phyloP scores from a whole-genome alignment of 2,113 vertebrate species.

The Dicrurus megarhynchus region DNA sequence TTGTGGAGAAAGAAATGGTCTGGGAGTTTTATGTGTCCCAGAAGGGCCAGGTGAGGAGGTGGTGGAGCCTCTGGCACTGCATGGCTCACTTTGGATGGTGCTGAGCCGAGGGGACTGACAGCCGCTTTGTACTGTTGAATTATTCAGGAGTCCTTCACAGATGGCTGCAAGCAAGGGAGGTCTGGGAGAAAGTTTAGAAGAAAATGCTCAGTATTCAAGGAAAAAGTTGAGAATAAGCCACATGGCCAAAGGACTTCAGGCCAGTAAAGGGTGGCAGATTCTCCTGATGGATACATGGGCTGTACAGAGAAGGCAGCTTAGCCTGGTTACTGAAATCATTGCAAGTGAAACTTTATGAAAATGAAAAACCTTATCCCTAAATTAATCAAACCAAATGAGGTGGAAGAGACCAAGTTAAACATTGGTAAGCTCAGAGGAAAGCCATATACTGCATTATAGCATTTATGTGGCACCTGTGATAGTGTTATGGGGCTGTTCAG shows the following conservation, averaged over 20 bases:
- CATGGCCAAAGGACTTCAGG: neutral
- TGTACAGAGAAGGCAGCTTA: neutral
- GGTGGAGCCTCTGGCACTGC: neutral
- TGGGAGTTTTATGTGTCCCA: neutral
- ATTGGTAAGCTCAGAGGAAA: neutral
- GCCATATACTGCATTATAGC: neutral
- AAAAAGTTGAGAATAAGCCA: neutral
- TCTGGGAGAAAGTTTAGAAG: neutral
- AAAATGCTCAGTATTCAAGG: neutral
- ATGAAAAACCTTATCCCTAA: neutral
- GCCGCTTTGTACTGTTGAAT: neutral
- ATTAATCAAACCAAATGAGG: neutral
- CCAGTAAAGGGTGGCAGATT: neutral
- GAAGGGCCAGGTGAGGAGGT: neutral
- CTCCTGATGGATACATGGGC: fast-evolving
- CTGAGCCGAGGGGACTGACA: neutral
- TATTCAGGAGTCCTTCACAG: slow-evolving; percentile 42
- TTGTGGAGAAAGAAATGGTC: neutral
- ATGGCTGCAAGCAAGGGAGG: neutral
- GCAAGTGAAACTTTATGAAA: neutral
- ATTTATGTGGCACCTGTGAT: neutral
- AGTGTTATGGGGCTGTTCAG: neutral
- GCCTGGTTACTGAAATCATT: neutral
- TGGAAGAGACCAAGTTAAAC: neutral
- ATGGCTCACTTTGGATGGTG: neutral